phyloP scores from a whole-genome alignment of 2,113 vertebrate genomes.

The Galbula dea region DNA sequence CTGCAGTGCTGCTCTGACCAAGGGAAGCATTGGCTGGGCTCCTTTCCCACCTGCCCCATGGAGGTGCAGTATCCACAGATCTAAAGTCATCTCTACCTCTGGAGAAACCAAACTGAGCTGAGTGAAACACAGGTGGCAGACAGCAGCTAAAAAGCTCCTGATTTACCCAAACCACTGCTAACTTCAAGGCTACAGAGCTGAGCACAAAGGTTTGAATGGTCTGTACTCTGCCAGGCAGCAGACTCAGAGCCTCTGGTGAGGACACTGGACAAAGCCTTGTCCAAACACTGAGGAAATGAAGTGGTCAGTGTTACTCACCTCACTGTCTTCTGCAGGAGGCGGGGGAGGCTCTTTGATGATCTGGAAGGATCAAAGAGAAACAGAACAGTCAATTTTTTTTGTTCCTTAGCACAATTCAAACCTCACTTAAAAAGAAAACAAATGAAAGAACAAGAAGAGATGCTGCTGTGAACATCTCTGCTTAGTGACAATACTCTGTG shows the following conservation, averaged over 20 bases:
- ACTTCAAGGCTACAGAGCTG: not conserved
- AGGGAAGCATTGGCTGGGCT: not conserved
- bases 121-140: not conserved
- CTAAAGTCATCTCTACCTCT: not conserved
- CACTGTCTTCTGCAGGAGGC: constrained; percentile 77
- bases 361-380: constrained; percentile 55
- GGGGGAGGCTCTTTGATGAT: constrained; percentile 81
- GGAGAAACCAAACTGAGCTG: not conserved
- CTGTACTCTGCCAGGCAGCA: not conserved
- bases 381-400: not conserved
- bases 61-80: not conserved
- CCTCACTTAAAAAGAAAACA: not conserved
- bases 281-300: not conserved
- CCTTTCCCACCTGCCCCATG: not conserved
- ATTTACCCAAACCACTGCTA: not conserved
- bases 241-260: not conserved
- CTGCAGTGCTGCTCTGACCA: not conserved
- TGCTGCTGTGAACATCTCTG: not conserved
- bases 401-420: not conserved
- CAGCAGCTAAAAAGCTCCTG: not conserved
- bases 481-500: accelerated
- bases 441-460: not conserved
- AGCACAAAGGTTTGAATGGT: not conserved
- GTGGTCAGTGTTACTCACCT: constrained; percentile 63
- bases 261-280: not conserved